These are phyloP conservation scores for Etheostoma nigrum DNA, from an alignment of 2,797 vertebrate species.

Conservation along the genomic window DNA sequence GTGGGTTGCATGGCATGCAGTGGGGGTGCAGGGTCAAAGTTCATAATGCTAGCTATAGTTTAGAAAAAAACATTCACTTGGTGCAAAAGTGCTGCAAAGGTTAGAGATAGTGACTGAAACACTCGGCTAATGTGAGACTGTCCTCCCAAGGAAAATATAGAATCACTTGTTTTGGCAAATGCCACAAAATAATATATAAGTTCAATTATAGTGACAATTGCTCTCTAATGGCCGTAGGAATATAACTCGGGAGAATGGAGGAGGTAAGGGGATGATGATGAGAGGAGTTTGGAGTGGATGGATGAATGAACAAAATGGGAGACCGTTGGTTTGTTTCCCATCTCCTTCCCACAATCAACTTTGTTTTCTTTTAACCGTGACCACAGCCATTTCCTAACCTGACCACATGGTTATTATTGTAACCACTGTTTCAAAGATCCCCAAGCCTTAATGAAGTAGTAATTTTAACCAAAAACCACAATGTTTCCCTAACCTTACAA, in stretches of 20 bases:
- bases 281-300: conserved; percentile 2
- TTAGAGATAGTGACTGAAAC: background rate
- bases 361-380: conserved; percentile 1
- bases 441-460: background rate
- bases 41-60: conserved; percentile 41
- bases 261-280: background rate
- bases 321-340: background rate
- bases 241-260: background rate
- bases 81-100: conserved; percentile 11
- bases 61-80: conserved; percentile 18
- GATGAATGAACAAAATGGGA: conserved; percentile 13
- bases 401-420: background rate
- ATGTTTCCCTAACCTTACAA: background rate
- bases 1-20: conserved; percentile 32
- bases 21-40: conserved; percentile 51
- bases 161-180: background rate
- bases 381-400: background rate
- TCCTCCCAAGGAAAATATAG: background rate
- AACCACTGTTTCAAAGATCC: background rate
- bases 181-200: background rate
- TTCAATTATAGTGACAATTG: background rate
- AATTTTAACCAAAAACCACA: background rate
- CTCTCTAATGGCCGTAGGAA: background rate
- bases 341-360: background rate
- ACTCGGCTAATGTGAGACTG: background rate